Base-by-base conservation (phyloP, 2,888 invertebrate species). In the Lithophane ornitopus region DNA sequence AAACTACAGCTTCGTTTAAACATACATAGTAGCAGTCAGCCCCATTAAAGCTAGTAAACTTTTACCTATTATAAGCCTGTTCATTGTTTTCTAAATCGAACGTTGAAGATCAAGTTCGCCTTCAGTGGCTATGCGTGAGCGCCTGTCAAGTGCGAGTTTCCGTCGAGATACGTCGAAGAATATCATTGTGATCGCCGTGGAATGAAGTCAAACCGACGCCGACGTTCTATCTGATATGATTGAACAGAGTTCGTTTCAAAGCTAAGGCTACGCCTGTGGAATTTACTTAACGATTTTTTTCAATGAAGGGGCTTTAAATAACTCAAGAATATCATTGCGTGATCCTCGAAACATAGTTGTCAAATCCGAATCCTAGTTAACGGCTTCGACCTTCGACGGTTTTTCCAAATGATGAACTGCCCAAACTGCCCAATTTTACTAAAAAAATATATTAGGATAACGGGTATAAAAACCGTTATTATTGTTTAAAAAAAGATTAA, bases 401-500 rank as follows among this genome's bases (percentile, higher is more conserved):
- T 76, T 54, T 41, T 19, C 58, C 1, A 34, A 67, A 66, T 65
- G 34, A 54, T 52, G 9, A 56, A 58, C 14, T 66, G 16, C 4
- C 49, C 6, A 19, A 74, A 54, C 19, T 62, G n/a, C 8, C 34
- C 2, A 34, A 59, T 26, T 8, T n/a, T 63, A 56, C 3, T 62
- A 66, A 59, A 72, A 59, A 22, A 52, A 2, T 49, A 62, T 3
- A 59, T 16, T 52, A 16, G 46, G 63, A 61, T 84, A 87, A 87
- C 85, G 76, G 85, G 26, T 75, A 73, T 70, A 14, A 52, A 75
- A 59, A 84, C 87, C 80, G 88, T 88, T 87, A 84, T 82, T 82
- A 80, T 84, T 74, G 74, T 80, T 78, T 28, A 26, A 70, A 76
- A 68, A 69, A 52, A n/a, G 54, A 79, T 86, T 74, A 65, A 74